phyloP scores from a whole-genome alignment of 2,113 vertebrate species.

The Jacana jacana region DNA sequence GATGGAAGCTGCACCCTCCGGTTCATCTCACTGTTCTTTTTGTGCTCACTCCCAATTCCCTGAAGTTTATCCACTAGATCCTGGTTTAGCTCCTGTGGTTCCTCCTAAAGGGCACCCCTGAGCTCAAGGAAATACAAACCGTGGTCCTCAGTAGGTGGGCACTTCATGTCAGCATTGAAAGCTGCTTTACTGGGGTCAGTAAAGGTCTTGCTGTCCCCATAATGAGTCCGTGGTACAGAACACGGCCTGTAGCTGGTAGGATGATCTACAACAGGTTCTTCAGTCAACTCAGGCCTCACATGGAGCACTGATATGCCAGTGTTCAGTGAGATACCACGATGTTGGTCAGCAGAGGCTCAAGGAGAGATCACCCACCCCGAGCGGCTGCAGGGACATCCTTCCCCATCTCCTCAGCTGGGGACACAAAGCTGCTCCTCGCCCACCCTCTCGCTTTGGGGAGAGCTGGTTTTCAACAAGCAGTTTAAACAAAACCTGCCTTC shows the following conservation, averaged over 20 bases:
- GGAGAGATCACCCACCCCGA: not conserved
- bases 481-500: not conserved
- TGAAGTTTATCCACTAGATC: not conserved
- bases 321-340: not conserved
- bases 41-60: not conserved
- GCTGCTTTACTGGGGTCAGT: not conserved
- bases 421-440: not conserved
- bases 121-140: not conserved
- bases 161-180: not conserved
- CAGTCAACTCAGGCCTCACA: not conserved
- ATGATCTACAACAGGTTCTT: not conserved
- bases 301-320: not conserved
- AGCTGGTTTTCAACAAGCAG: not conserved
- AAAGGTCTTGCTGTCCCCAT: not conserved
- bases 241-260: not conserved
- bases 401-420: not conserved
- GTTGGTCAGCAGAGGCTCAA: not conserved
- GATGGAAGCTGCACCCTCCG: not conserved
- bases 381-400: not conserved
- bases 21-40: not conserved
- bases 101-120: not conserved
- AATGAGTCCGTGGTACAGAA: not conserved
- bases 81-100: not conserved
- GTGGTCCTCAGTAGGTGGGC: not conserved
- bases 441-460: not conserved